Evolutionary conservation across 2,888 invertebrate species (phyloP), one percentile per base, ranked within the genome.

Genomic region (Dysmachus trigonus): DNA sequence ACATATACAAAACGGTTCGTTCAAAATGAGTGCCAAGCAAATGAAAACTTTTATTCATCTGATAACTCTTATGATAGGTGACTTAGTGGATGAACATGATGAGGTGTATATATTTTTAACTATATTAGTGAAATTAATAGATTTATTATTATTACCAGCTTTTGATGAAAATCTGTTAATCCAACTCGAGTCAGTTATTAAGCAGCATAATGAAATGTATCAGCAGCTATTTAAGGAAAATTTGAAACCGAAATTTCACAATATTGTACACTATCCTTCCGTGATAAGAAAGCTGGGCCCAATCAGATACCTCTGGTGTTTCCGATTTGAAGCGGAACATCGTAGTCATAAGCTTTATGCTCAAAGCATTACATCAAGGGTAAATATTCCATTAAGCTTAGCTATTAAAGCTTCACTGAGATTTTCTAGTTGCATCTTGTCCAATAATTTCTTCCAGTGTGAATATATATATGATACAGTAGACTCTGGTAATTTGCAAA

Each of bases 381-480:
- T 89, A 88, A 89, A 90, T 85, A 88, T 89, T 85, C 88, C 88
- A 35, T 31, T 89, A 10, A 88, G 88, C 2, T 87, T 90, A 85
- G 85, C 88, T 4, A 89, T 87, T 86, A 89, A 89, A 87, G 89
- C 86, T 86, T 87, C 88, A 76, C 81, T 89, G 27, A 88, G 88
- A 88, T 88, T 89, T 88, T 33, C 33, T n/a, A n/a, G n/a, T n/a
- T n/a, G n/a, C n/a, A n/a, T n/a, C n/a, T n/a, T n/a, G n/a, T n/a
- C n/a, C n/a, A n/a, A n/a, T n/a, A n/a, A n/a, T n/a, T n/a, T n/a
- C n/a, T n/a, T n/a, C n/a, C n/a, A n/a, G n/a, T n/a, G n/a, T n/a
- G n/a, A n/a, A n/a, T n/a, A n/a, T n/a, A n/a, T n/a, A n/a, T n/a
- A n/a, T n/a, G n/a, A n/a, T n/a, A n/a, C n/a, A n/a, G n/a, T n/a